Evolutionary conservation across 2,797 vertebrate species (phyloP).

Genomic region (Coregonus suidteri): DNA sequence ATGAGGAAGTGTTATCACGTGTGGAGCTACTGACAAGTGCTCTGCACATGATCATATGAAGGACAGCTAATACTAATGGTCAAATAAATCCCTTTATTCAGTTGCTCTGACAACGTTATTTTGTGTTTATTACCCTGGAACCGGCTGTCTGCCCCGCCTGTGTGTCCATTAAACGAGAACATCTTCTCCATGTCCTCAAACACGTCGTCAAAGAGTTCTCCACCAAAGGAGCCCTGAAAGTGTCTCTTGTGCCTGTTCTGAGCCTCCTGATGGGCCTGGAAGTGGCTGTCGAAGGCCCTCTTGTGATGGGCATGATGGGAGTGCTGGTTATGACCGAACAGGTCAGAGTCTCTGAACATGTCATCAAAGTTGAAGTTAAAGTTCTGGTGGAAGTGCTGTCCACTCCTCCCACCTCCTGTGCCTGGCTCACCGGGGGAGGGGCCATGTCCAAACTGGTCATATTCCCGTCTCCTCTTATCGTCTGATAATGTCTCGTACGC

Average conservation of each 20-base stretch:
- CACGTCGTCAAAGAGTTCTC: constrained; percentile 84
- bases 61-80: background rate
- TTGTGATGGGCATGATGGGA: constrained; percentile 71
- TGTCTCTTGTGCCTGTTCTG: constrained; percentile 78
- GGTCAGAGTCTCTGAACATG: constrained; percentile 89
- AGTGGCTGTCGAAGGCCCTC: constrained; percentile 49
- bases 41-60: background rate
- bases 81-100: background rate
- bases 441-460: constrained; percentile 84
- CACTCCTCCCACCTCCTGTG: constrained; percentile 38
- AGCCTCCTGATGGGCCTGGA: constrained; percentile 77
- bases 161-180: constrained; percentile 87
- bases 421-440: constrained; percentile 69
- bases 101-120: no score
- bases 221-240: constrained; percentile 70
- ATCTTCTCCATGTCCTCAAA: constrained; percentile 93
- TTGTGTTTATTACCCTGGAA: constrained; percentile 73
- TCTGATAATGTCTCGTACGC: constrained; percentile 95
- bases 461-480: constrained; percentile 84
- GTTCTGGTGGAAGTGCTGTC: constrained; percentile 76
- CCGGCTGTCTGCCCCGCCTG: constrained; percentile 78
- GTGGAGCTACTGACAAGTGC: background rate
- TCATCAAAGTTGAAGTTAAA: constrained; percentile 86
- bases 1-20: background rate
- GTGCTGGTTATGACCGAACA: constrained; percentile 81